Base-by-base conservation (phyloP, 2,797 vertebrate species). In the Clamator glandarius region DNA sequence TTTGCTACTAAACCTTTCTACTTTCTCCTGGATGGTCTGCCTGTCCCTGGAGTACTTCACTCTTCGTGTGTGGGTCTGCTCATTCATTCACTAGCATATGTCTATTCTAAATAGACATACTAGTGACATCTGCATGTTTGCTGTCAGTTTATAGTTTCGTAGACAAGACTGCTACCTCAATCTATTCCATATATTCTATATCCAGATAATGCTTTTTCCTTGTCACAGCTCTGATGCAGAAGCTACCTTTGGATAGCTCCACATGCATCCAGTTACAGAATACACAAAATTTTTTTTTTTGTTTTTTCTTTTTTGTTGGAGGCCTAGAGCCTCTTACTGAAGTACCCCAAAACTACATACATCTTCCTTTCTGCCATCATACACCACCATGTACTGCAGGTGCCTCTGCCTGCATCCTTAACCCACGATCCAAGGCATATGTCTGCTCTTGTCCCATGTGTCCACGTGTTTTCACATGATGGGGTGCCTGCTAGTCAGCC, bases 41-140 rank as follows among this genome's bases (percentile, higher is more conserved):
- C 29, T 54, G 48, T 64, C 20, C 28, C 46, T 2, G 2, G 6
- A 11, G 26, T 39, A 39, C 28, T 44, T 28, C 66, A 36, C 25
- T 55, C n/a, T 33, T 39, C 1, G 0, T 13, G 4, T 36, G 4
- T 21, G 5, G 16, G 28, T 26, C 80, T 0, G 1, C n/a, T 44
- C 25, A 8, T 31, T 54, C 25, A 1, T 5, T 66, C 7, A 6
- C 1, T 5, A 54, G 9, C 9, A 20, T 11, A 5, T 6, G 2
- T 8, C 1, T 41, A 19, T 7, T 68, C 15, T 80, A 66, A 39
- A 55, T 2, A 50, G 42, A 55, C 18, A 6, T 9, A 26, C 23
- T 58, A 48, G 39, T 15, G 16, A 42, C 2, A 0, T 39, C n/a
- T 54, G 13, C 5, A 4, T 9, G 7, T 23, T 35, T 13, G 3